phyloP scores from a whole-genome alignment of 1,140 invertebrate genomes.

The Periplaneta americana region DNA sequence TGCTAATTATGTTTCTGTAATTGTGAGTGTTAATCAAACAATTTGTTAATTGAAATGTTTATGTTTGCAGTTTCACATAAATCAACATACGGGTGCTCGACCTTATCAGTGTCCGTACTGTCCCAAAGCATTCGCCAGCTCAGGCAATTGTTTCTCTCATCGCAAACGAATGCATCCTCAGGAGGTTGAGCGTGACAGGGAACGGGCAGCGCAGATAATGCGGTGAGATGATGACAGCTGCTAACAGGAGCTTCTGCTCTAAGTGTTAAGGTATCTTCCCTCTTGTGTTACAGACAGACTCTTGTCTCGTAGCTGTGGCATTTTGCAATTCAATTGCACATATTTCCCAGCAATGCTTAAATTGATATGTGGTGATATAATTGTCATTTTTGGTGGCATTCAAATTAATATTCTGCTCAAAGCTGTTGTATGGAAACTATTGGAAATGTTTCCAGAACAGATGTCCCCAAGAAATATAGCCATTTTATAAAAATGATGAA shows the following conservation, averaged over 20 bases:
- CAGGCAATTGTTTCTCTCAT: conserved; percentile 72
- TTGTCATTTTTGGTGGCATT: too few species aligned
- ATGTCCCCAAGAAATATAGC: too few species aligned
- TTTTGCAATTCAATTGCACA: neutral
- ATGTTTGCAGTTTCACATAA: conserved; percentile 59
- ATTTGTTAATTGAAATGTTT: too few species aligned
- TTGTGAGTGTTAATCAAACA: too few species aligned
- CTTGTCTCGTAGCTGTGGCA: neutral
- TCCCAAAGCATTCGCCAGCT: conserved; percentile 70
- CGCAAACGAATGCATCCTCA: conserved; percentile 65
- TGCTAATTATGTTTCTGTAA: too few species aligned
- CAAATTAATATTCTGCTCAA: too few species aligned
- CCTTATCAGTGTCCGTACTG: conserved; percentile 79
- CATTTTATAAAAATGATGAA: too few species aligned
- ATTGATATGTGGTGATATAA: too few species aligned
- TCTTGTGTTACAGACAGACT: neutral
- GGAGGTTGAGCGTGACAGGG: conserved; percentile 42
- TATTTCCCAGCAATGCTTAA: neutral
- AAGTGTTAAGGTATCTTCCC: neutral
- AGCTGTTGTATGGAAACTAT: too few species aligned
- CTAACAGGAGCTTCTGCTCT: neutral
- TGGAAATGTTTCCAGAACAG: too few species aligned
- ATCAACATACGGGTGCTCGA: conserved; percentile 73
- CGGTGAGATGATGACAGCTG: conserved; percentile 33
- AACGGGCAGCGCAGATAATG: conserved; percentile 43